Evolutionary conservation across 2,888 invertebrate genomes (phyloP).

Genomic region (Ypsolopha sequella): DNA sequence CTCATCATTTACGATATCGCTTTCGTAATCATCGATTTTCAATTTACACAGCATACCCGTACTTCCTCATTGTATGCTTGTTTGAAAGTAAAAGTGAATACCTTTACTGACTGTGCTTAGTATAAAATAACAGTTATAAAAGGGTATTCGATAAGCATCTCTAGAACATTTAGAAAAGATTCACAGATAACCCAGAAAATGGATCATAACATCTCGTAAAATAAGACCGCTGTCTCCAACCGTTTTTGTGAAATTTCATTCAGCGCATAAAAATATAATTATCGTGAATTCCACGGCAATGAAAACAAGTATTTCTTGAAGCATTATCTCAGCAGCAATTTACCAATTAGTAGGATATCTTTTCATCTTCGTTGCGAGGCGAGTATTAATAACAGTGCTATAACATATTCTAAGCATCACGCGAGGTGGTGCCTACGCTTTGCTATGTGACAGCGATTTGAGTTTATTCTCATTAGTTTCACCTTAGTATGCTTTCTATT

Average conservation of each 20-base stretch:
- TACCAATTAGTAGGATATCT: conserved; percentile 3
- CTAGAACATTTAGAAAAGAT: too few relatives aligned
- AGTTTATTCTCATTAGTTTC: conserved; percentile 7
- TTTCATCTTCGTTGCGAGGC: neutral
- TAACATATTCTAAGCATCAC: conserved; percentile 2
- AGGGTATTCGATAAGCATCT: too few relatives aligned
- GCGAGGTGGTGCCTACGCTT: neutral
- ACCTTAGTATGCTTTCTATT: conserved; percentile 6
- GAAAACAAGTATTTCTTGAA: neutral
- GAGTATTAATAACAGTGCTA: neutral
- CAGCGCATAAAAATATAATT: neutral
- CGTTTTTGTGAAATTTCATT: too few relatives aligned
- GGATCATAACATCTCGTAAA: too few relatives aligned
- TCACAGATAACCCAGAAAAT: too few relatives aligned
- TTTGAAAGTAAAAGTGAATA: too few relatives aligned
- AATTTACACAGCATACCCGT: too few relatives aligned
- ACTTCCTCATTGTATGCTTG: too few relatives aligned
- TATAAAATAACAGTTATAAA: too few relatives aligned
- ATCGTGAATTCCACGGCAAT: neutral
- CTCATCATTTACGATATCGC: neutral
- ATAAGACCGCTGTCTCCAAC: too few relatives aligned
- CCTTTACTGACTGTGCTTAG: too few relatives aligned
- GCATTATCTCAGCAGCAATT: neutral
- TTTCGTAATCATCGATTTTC: neutral
- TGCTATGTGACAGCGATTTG: neutral